phyloP scores from a whole-genome alignment of 2,797 vertebrate species.

The Pagetopsis macropterus region DNA sequence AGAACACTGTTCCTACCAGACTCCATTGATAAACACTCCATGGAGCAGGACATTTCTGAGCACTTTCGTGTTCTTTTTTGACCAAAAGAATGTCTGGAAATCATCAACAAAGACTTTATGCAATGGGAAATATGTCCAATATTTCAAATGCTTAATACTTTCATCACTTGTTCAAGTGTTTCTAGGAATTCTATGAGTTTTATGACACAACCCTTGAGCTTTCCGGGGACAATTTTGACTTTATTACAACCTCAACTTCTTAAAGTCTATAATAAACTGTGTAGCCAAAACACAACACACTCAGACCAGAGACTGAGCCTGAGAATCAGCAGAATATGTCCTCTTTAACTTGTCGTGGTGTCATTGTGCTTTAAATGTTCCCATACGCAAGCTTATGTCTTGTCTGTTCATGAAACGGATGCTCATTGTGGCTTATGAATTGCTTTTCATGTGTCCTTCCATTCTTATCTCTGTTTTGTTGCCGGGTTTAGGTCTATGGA shows the following conservation, averaged over 20 bases:
- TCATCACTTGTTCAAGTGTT: neutral
- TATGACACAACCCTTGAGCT: too few relatives aligned
- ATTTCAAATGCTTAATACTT: neutral
- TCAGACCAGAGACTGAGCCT: too few relatives aligned
- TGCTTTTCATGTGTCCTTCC: constrained; percentile 89
- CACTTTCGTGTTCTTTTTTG: constrained; percentile 18
- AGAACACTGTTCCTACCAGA: too few relatives aligned
- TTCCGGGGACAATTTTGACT: too few relatives aligned
- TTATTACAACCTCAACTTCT: too few relatives aligned
- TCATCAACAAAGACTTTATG: constrained; percentile 11
- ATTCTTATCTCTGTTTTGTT: constrained; percentile 87
- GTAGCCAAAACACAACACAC: too few relatives aligned
- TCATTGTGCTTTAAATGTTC: constrained; percentile 23
- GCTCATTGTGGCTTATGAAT: constrained; percentile 48
- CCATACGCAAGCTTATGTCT: constrained; percentile 45
- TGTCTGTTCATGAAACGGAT: constrained; percentile 14
- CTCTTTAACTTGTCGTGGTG: neutral
- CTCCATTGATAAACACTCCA: too few relatives aligned
- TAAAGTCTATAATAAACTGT: too few relatives aligned
- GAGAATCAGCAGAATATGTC: too few relatives aligned
- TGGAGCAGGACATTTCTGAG: constrained; percentile 65
- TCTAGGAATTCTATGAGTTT: neutral
- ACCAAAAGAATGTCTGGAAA: constrained; percentile 23
- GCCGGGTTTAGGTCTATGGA: constrained; percentile 93
- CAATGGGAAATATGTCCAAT: neutral